phyloP scores from a whole-genome alignment of 2,113 vertebrate species.

The Nothocercus julius region DNA sequence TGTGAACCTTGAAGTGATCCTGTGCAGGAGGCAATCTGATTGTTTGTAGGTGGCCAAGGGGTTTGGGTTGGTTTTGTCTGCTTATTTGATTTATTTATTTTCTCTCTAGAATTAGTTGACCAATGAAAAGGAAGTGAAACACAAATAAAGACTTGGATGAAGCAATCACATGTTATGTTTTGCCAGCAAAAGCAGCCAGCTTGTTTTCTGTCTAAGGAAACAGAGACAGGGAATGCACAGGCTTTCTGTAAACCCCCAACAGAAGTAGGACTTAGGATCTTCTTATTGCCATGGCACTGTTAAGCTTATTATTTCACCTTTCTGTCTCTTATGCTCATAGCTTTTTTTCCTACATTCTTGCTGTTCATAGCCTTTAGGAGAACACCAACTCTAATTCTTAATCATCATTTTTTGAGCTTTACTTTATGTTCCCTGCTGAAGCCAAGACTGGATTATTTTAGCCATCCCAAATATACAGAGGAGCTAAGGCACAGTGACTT shows the following conservation, averaged over 20 bases:
- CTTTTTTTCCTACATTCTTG: neutral
- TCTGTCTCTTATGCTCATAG: neutral
- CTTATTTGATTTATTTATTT: neutral
- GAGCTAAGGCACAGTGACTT: neutral
- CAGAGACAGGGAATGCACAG: neutral
- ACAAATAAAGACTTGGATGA: neutral
- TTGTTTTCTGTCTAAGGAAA: conserved; percentile 42
- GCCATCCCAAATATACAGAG: neutral
- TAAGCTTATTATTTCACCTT: conserved; percentile 34
- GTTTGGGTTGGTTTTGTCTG: neutral
- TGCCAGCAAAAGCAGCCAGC: neutral
- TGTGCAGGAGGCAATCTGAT: neutral
- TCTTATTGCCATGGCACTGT: conserved; percentile 8
- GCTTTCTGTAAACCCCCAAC: conserved; percentile 24
- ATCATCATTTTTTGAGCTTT: neutral
- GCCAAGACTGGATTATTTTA: conserved; percentile 4
- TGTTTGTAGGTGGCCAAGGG: neutral
- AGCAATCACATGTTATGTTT: conserved; percentile 15
- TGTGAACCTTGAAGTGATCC: neutral
- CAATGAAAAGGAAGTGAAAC: neutral
- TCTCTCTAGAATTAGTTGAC: neutral
- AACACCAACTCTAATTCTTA: conserved; percentile 21
- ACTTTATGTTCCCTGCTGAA: neutral
- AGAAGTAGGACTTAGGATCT: conserved; percentile 9
- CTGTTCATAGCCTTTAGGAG: neutral